Base-by-base conservation (phyloP, 2,113 vertebrate species). In the Dromaius novaehollandiae region DNA sequence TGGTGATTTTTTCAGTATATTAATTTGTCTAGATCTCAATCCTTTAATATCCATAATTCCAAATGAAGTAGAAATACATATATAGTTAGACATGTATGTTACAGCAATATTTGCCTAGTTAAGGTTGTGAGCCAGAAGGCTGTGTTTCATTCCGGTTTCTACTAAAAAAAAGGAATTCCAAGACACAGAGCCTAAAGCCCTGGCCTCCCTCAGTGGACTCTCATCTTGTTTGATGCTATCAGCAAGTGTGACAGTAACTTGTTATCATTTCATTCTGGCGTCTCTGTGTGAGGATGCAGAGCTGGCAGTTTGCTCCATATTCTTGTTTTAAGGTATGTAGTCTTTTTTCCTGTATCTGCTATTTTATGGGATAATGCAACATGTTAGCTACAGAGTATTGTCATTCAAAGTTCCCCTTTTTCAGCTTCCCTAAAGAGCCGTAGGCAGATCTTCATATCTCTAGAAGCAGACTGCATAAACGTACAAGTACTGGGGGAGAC, bases 271-370 rank as follows among this genome's bases (percentile, higher is more conserved):
- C 21, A 82, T 17, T 80, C 38, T 3, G 1, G 13, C 73, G 13
- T 71, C 21, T 65, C 51, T n/a, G 32, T 84, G 36, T 32, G 40
- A 88, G n/a, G 61, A 51, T 81, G 36, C 60, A 61, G 19, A 73
- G 22, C 32, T 73, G 32, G 50, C 6, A 63, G 13, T 82, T 88
- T 81, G 44, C 16, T 82, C 9, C 21, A 34, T 53, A 77, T 40
- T 48, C 64, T 68, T 82, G 9, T 86, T 89, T 74, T 58, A 63
- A 6, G 1, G 2, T 25, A 53, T 28, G 6, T 61, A 25, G 11
- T 0, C 24, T 58, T 64, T 77, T 32, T 19, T 0, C 36, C 6
- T 2, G 0, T 28, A 68, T 34, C 19, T 58, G 48, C 13, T 3
- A 5, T 76, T 94, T 86, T 46, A 84, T 34, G 19, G 11, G 24